Conservation (phyloP, 2,888 invertebrate genomes). For the Caradrina kadenii region DNA sequence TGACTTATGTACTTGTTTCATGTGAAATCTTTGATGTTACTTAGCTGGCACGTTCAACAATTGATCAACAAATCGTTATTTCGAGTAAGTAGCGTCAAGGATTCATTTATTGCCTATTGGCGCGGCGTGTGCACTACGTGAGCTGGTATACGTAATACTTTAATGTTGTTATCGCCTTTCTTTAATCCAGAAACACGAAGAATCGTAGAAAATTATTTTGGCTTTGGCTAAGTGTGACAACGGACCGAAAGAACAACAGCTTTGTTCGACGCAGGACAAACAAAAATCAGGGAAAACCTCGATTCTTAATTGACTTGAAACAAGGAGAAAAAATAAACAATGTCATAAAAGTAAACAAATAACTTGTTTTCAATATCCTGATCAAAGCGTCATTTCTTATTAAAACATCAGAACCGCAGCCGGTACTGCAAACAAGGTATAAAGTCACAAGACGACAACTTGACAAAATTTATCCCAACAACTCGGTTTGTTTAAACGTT, state of each 20-base stretch:
- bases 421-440: slow-evolving; percentile 68
- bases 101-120: slow-evolving; percentile 43
- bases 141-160: slow-evolving; percentile 25
- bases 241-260: background rate
- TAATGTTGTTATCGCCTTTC: slow-evolving; percentile 20
- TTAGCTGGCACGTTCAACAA: slow-evolving; percentile 31
- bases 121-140: slow-evolving; percentile 31
- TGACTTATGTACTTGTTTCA: slow-evolving; percentile 14
- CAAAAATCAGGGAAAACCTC: background rate
- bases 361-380: slow-evolving; percentile 53
- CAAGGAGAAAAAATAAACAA: slow-evolving; percentile 30
- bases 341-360: slow-evolving; percentile 33
- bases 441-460: slow-evolving; percentile 79
- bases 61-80: slow-evolving; percentile 52
- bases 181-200: slow-evolving; percentile 5
- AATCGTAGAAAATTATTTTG: background rate
- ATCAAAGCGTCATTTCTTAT: slow-evolving; percentile 60
- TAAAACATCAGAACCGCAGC: slow-evolving; percentile 60
- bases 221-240: background rate
- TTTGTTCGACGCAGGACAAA: slow-evolving; percentile 5
- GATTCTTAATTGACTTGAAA: slow-evolving; percentile 1
- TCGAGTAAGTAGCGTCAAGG: slow-evolving; percentile 21
- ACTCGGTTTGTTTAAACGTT: slow-evolving; percentile 83
- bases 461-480: slow-evolving; percentile 82
- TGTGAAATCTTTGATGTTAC: slow-evolving; percentile 39